phyloP scores from a whole-genome alignment of 1,140 invertebrate genomes.

The Bilobella aurantiaca region DNA sequence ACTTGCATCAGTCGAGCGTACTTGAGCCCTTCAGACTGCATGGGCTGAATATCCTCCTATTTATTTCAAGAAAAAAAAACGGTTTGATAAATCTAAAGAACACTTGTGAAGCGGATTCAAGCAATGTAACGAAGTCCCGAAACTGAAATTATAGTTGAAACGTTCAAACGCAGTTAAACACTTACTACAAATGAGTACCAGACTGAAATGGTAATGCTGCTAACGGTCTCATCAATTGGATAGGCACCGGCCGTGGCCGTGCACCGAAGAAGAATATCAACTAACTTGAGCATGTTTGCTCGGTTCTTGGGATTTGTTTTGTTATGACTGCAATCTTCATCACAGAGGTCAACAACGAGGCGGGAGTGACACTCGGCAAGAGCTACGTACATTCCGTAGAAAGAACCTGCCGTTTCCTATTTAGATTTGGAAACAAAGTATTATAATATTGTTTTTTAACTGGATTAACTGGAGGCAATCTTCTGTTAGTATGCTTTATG shows the following conservation, averaged over 20 bases:
- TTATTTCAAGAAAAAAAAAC: constrained; percentile 4
- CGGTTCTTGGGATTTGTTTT: constrained; percentile 25
- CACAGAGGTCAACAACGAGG: constrained; percentile 30
- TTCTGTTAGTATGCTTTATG: constrained; percentile 9
- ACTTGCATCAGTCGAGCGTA: constrained; percentile 31
- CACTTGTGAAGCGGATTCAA: neutral
- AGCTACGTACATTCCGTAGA: constrained; percentile 31
- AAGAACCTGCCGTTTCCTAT: constrained; percentile 29
- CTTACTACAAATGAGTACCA: constrained; percentile 34
- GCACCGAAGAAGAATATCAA: constrained; percentile 28
- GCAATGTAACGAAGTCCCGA: too few species aligned
- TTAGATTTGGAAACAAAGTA: neutral
- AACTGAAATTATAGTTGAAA: neutral
- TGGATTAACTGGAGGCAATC: too few species aligned
- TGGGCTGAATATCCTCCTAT: constrained; percentile 32
- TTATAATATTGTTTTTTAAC: too few species aligned
- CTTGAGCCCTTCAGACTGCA: constrained; percentile 25
- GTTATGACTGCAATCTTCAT: constrained; percentile 20
- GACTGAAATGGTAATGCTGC: constrained; percentile 30
- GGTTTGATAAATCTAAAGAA: neutral
- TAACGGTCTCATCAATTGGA: constrained; percentile 30
- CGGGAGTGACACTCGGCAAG: constrained; percentile 30
- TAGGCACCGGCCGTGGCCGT: constrained; percentile 25
- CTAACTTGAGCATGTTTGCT: constrained; percentile 21
- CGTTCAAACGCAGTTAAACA: neutral